Evolutionary conservation across 1,140 invertebrate genomes (phyloP), one percentile per base, ranked within the genome.

Genomic region (Macrosteles quadrilineatus): DNA sequence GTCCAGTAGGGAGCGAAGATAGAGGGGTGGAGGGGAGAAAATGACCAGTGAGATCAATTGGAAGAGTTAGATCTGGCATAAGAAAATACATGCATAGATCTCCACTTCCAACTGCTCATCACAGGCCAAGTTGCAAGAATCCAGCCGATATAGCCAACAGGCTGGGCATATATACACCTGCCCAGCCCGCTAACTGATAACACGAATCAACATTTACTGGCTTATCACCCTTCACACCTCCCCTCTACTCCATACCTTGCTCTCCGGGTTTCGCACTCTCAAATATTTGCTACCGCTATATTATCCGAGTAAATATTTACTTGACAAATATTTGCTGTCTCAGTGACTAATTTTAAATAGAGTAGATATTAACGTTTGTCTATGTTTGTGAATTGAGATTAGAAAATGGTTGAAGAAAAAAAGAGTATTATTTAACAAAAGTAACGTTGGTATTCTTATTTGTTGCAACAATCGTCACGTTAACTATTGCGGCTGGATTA

Each of bases 61-160:
- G 86, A 87, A 87, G 85, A 87, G 85, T 86, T 87, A 87, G 86
- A 87, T 87, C 86, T 87, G 86, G 84, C 85, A 74, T 67, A 73
- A 45, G 43, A 47, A 72, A 67, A 32, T 27, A 73, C 69, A 75
- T 86, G 85, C 81, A 80, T 76, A 85, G 84, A 86, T 84, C 85
- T 76, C 80, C 83, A 81, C 82, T 85, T 87, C 85, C 85, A 86
- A 85, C 85, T 76, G 69, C 68, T 40, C 62, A 71, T 66, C 36
- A 65, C 36, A 36, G 29, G 47, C 55, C 69, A 43, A 63, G 36
- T 9, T 14, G 64, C 31, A 21, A 21, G 25, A 55, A 21, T 27
- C 23, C 32, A 36, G 4, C 32, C 14, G 32, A n/a, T n/a, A n/a
- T n/a, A n/a, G n/a, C n/a, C n/a, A n/a, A n/a, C n/a, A n/a, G 32